These are phyloP conservation scores for Myripristis jacobus DNA, from an alignment of 2,797 vertebrate genomes.

Conservation along the genomic window DNA sequence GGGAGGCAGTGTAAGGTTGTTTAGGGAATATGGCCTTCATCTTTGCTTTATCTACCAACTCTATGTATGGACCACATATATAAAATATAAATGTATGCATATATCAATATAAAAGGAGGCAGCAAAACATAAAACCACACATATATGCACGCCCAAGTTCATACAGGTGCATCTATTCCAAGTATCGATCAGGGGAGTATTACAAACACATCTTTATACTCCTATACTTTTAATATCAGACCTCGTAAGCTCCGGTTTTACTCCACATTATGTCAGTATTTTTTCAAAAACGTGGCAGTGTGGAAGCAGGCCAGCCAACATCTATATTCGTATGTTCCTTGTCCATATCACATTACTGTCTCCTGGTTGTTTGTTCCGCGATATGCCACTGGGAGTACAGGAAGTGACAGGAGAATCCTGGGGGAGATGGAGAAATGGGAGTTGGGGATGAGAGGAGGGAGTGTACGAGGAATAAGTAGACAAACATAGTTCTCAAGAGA, in stretches of 20 bases:
- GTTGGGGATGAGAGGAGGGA: conserved; percentile 43
- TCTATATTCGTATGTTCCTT: conserved; percentile 54
- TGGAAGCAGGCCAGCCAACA: conserved; percentile 40
- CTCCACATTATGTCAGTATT: not conserved
- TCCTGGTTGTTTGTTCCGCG: conserved; percentile 67
- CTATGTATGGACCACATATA: conserved; percentile 44
- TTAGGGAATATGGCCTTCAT: conserved; percentile 59
- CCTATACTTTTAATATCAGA: not conserved
- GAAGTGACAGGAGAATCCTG: conserved; percentile 76
- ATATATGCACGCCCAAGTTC: conserved; percentile 17
- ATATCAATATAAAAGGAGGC: conserved; percentile 1
- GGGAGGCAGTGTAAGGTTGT: conserved; percentile 32
- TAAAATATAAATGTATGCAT: conserved; percentile 21
- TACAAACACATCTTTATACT: conserved; percentile 11
- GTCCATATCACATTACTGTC: conserved; percentile 57
- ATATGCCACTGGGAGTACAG: conserved; percentile 63
- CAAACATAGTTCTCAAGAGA: conserved; percentile 73
- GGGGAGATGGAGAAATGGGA: conserved; percentile 61
- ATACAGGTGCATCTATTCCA: no score
- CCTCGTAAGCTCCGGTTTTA: not conserved
- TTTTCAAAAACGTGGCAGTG: conserved; percentile 25
- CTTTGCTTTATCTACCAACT: conserved; percentile 48
- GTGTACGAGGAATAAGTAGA: conserved; percentile 69
- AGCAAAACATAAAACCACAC: conserved; percentile 14
- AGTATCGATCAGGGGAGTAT: conserved; percentile 23